phyloP scores from a whole-genome alignment of 2,113 vertebrate species.

The Mustela lutreola region DNA sequence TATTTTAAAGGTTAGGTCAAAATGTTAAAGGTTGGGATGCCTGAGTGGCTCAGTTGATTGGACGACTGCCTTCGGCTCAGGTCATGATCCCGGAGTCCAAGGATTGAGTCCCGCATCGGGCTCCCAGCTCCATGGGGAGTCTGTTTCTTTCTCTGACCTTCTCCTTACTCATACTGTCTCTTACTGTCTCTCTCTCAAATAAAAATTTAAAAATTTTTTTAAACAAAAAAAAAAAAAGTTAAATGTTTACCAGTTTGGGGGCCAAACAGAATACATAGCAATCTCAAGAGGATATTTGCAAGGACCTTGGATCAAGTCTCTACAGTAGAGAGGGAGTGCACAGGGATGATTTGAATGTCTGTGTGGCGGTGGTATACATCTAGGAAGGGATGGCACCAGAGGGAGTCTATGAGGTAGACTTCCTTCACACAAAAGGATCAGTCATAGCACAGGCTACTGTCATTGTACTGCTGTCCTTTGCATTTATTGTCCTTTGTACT shows the following conservation, averaged over 20 bases:
- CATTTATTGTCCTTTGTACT: background rate
- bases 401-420: background rate
- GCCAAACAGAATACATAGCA: background rate
- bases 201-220: no score
- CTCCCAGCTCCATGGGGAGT: no score
- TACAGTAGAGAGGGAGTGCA: background rate
- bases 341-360: background rate
- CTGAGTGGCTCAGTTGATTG: no score
- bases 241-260: background rate
- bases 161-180: no score
- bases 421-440: background rate
- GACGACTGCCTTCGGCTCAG: no score
- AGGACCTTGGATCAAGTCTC: background rate
- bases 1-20: background rate
- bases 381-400: rapidly evolving
- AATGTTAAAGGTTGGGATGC: background rate
- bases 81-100: no score
- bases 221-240: background rate
- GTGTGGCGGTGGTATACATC: background rate
- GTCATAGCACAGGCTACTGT: rapidly evolving
- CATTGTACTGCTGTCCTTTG: background rate
- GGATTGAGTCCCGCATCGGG: no score
- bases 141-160: no score
- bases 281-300: background rate
- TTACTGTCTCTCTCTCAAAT: no score